Base-by-base conservation (phyloP, 2,888 invertebrate species). In the Stenodera caucasica region DNA sequence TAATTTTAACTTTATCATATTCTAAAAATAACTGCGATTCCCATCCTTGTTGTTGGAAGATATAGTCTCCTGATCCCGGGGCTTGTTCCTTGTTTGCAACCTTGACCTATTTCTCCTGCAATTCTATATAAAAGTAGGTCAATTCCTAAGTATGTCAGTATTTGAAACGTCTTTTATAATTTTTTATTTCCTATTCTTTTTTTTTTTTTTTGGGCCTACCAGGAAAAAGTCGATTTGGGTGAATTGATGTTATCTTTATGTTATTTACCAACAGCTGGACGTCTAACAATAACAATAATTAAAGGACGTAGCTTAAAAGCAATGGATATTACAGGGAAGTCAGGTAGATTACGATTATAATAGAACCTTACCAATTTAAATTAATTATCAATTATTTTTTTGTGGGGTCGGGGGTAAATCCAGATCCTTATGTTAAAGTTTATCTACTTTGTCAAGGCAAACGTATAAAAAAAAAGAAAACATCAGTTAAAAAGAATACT, bases 341-440 rank as follows among this genome's bases (percentile, higher is more conserved):
- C 94, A 72, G 94, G 94, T 92, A 76, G 79, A 49, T 29, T 37
- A 1, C n/a, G n/a, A n/a, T n/a, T n/a, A n/a, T 32, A 45, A 40
- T 26, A 4, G 15, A 56, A 9, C 15, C 8, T 29, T 6, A 29
- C 11, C 12, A 49, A 23, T 45, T 45, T 45, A 26, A 8, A 6
- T n/a, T n/a, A 4, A 18, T 14, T 50, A 29, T 8, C 14, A 18
- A n/a, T 2, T 7, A n/a, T 49, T 23, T 21, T 23, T 21, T 18
- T 54, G 40, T 50, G 35, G 29, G 45, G 2, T 23, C 29, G n/a
- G n/a, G n/a, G n/a, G n/a, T 53, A 15, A 18, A 33, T 53, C 18
- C 2, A 90, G 97, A 97, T 86, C 96, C 97, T 0, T 97, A 96
- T 80, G 94, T 96, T 58, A 96, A 96, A 82, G 91, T 96, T 26